phyloP scores from a whole-genome alignment of 1,140 invertebrate species.

The Drosophila ficusphila region DNA sequence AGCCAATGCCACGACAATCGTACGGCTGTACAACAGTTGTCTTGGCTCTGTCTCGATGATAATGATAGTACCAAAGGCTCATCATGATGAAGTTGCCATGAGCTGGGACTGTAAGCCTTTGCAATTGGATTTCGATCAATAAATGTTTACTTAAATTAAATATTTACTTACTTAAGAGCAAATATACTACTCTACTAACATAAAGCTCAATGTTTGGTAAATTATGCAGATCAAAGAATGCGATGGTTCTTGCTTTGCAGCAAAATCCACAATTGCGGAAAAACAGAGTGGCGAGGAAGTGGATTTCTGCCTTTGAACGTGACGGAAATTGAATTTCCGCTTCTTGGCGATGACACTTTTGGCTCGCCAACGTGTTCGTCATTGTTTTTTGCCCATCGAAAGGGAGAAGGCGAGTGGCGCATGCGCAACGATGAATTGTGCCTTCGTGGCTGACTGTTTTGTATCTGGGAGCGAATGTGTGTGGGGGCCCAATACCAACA shows the following conservation, averaged over 20 bases:
- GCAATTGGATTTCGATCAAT: neutral
- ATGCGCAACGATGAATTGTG: conserved; percentile 45
- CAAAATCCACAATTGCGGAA: neutral
- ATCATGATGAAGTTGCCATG: conserved; percentile 34
- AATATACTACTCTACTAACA: too few species aligned
- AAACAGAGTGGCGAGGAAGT: conserved; percentile 51
- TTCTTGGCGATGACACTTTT: conserved; percentile 73
- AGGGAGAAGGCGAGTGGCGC: conserved; percentile 66
- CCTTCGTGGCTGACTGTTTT: neutral
- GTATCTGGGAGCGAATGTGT: neutral
- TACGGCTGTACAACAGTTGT: conserved; percentile 9
- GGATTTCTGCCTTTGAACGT: conserved; percentile 67
- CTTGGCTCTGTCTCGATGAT: conserved; percentile 46
- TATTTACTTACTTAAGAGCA: too few species aligned
- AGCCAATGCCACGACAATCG: conserved; percentile 17
- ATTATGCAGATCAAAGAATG: too few species aligned
- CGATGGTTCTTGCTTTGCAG: conserved; percentile 10
- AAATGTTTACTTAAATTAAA: neutral
- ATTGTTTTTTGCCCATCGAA: conserved; percentile 17
- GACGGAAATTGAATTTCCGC: conserved; percentile 80
- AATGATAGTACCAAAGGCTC: conserved; percentile 45
- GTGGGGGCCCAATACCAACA: conserved; percentile 6
- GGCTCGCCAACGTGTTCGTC: conserved; percentile 33
- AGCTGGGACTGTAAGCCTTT: conserved; percentile 8
- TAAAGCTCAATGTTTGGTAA: too few species aligned